phyloP scores from a whole-genome alignment of 1,140 invertebrate species.

The Drosophila ironensis region DNA sequence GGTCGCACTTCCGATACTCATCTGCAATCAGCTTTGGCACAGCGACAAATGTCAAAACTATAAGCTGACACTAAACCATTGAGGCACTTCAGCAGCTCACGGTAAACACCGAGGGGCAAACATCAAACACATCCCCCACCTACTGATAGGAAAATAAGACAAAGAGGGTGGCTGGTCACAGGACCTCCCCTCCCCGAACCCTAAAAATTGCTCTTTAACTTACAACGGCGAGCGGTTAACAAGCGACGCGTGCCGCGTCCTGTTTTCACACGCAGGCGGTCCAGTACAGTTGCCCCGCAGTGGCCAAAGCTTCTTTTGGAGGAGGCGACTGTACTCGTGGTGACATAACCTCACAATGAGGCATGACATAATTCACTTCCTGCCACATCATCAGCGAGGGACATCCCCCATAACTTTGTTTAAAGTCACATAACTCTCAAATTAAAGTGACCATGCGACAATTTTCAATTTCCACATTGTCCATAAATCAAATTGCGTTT shows the following conservation, averaged over 20 bases:
- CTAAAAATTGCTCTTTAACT: slow-evolving; percentile 65
- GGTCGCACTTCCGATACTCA: slow-evolving; percentile 42
- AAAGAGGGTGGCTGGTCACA: slow-evolving; percentile 22
- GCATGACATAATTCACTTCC: slow-evolving; percentile 75
- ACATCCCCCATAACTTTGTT: slow-evolving; percentile 41
- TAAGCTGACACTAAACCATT: slow-evolving; percentile 75
- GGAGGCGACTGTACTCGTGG: slow-evolving; percentile 56
- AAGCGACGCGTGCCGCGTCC: slow-evolving; percentile 66
- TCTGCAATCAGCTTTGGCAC: slow-evolving; percentile 43
- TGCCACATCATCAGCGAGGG: slow-evolving; percentile 29
- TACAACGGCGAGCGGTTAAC: slow-evolving; percentile 55
- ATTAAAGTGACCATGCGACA: slow-evolving; percentile 79
- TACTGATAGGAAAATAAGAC: neutral
- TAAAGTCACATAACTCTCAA: slow-evolving; percentile 78
- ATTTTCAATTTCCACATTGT: slow-evolving; percentile 74
- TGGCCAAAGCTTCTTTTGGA: neutral
- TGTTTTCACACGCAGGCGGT: slow-evolving; percentile 60
- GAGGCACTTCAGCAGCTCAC: slow-evolving; percentile 59
- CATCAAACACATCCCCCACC: slow-evolving; percentile 13
- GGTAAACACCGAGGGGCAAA: slow-evolving; percentile 47
- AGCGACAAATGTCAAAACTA: slow-evolving; percentile 69
- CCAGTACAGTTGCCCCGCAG: slow-evolving; percentile 51
- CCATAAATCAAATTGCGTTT: slow-evolving; percentile 79
- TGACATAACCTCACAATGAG: slow-evolving; percentile 70
- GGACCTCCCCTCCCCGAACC: slow-evolving; percentile 32